Base-by-base conservation (phyloP, 2,113 vertebrate species). In the Ploceus nigricollis region DNA sequence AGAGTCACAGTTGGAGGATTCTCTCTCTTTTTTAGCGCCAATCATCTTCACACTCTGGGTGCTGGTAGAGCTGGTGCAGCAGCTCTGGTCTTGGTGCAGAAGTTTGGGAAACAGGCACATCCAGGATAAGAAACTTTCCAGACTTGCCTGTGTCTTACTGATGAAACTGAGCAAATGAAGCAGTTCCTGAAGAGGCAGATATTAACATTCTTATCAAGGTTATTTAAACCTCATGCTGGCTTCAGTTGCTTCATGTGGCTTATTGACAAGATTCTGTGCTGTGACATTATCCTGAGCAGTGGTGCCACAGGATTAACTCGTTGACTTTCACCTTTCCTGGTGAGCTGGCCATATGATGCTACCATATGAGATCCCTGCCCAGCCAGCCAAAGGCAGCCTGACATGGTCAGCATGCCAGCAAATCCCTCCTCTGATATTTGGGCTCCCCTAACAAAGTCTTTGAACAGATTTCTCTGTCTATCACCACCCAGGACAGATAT, bases 41-140 rank as follows among this genome's bases (percentile, higher is more conserved):
- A 8, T 22, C 51, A 45, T 9, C 19, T 73, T 45, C 4, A 0
- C 27, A 19, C 1, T 0, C 30, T 87, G 54, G 13, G 11, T 27
- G 45, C 53, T 77, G 53, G 15, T 19, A 33, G 11, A 54, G 57
- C 56, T 56, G 60, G 22, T 22, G 39, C 33, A 71, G 39, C 39
- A 39, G 0, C 3, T 7, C 57, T 0, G 18, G 16, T 21, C 13
- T 2, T 35, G 51, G 31, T 42, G 37, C 28, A 31, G 21, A 48
- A 76, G 10, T 23, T 20, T 60, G 54, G 64, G 57, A 57, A 85
- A 71, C 0, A 2, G 44, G 13, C 35, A 61, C 64, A 69, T 10
- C 35, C 17, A 44, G 13, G 3, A 15, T 2, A 40, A 51, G 37
- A 64, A 37, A 13, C 20, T 28, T 20, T 22, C 44, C 16, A 47